Percentiles rank a stretch among this genome's conserved stretches.
These are phyloP conservation scores for Sisor rabdophorus DNA, from an alignment of 2,113 vertebrate species.

Conservation along the genomic window DNA sequence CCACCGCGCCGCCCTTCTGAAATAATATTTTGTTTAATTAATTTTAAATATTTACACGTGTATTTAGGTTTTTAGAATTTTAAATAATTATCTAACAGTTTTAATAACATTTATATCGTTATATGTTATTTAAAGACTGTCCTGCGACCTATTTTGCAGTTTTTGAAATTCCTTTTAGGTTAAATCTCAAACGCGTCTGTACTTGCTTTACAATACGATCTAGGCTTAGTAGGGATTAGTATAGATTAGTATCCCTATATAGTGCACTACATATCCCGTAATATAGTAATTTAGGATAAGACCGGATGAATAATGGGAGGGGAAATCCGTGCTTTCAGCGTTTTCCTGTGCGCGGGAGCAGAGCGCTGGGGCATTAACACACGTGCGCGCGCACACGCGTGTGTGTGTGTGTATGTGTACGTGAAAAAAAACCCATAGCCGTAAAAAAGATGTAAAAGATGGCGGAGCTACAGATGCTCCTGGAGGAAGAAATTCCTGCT, in stretches of 20 bases:
- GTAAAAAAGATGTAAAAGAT: constrained; percentile 80
- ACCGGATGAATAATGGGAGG: constrained; percentile 8
- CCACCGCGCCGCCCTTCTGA: too few relatives aligned
- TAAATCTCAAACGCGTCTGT: background rate
- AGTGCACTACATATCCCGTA: background rate
- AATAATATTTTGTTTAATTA: too few relatives aligned
- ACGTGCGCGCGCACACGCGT: constrained; percentile 21
- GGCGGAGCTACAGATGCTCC: constrained; percentile 96
- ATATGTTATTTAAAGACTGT: too few relatives aligned
- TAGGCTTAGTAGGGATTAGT: background rate
- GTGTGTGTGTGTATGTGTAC: background rate
- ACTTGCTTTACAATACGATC: background rate
- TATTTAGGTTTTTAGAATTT: too few relatives aligned
- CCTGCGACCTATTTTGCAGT: background rate
- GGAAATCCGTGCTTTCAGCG: constrained; percentile 33
- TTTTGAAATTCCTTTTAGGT: background rate
- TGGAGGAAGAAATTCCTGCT: constrained; percentile 93
- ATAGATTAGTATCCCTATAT: background rate
- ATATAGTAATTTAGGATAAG: background rate
- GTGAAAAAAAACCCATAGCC: background rate
- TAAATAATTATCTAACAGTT: too few relatives aligned
- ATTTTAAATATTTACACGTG: too few relatives aligned
- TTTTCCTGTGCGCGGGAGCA: constrained; percentile 22
- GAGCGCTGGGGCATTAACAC: constrained; percentile 9
- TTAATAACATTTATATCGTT: background rate